Conservation (phyloP, 2,113 vertebrate genomes). For the Plecturocebus donacophilus region DNA sequence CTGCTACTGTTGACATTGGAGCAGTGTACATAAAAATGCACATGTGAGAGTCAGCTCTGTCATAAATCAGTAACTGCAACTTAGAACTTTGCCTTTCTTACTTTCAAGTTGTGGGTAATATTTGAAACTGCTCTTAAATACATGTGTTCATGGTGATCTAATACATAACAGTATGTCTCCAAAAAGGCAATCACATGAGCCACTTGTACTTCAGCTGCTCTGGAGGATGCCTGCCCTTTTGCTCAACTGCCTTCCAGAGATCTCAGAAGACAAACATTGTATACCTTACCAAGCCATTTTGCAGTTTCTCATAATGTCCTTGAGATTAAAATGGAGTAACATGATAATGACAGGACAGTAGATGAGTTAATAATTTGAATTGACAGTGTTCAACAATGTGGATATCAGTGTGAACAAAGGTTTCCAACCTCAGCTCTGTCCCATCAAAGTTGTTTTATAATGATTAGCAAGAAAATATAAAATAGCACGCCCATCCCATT, state of each 20-base stretch:
- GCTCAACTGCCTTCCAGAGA: slow-evolving; percentile 36
- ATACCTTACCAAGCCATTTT: not conserved
- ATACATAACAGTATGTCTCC: slow-evolving; percentile 40
- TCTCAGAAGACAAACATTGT: slow-evolving; percentile 39
- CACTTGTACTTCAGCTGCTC: slow-evolving; percentile 60
- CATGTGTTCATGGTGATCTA: slow-evolving; percentile 39
- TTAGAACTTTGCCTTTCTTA: slow-evolving; percentile 42
- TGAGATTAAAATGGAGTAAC: slow-evolving; percentile 34
- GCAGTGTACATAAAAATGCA: slow-evolving; percentile 41
- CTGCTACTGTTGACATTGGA: slow-evolving; percentile 38
- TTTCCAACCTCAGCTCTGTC: slow-evolving; percentile 19
- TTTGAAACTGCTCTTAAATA: slow-evolving; percentile 50
- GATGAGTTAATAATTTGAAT: slow-evolving; percentile 20
- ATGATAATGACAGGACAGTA: slow-evolving; percentile 17
- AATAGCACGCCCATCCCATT: not conserved
- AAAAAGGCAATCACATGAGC: slow-evolving; percentile 30
- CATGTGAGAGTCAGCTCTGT: slow-evolving; percentile 15
- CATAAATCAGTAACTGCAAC: slow-evolving; percentile 42
- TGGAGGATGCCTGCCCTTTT: slow-evolving; percentile 42
- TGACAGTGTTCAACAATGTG: not conserved
- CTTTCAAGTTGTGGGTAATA: slow-evolving; percentile 38
- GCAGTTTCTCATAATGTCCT: slow-evolving; percentile 57
- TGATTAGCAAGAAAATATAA: slow-evolving; percentile 34
- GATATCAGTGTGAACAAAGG: not conserved
- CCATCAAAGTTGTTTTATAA: slow-evolving; percentile 34